These are phyloP conservation scores for Anoncus sp. DNA, from an alignment of 2,888 invertebrate genomes.

Conservation along the genomic window DNA sequence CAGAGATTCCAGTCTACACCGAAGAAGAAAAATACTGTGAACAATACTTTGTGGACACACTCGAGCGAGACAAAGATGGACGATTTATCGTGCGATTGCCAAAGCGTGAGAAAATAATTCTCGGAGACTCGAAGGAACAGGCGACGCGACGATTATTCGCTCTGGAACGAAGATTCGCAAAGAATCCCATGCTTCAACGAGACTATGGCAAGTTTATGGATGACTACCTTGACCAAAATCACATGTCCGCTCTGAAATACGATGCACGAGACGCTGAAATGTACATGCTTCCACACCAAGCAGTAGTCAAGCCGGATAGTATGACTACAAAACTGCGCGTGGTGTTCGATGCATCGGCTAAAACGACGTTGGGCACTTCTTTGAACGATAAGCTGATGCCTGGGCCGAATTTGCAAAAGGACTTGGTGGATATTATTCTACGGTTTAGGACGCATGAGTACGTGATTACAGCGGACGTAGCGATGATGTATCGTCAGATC, in stretches of 20 bases:
- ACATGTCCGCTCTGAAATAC: neutral
- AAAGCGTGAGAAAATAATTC: neutral
- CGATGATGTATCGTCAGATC: conserved; percentile 33
- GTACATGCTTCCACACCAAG: neutral
- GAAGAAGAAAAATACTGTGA: neutral
- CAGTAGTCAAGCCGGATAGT: neutral
- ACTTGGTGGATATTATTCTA: neutral
- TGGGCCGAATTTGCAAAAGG: neutral
- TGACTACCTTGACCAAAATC: neutral
- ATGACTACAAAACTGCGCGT: neutral
- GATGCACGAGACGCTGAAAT: neutral
- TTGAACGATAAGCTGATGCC: neutral
- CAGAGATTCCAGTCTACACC: neutral
- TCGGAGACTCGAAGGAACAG: neutral
- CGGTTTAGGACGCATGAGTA: neutral
- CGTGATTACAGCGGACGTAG: conserved; percentile 36
- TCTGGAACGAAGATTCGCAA: neutral
- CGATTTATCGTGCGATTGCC: conserved; percentile 2
- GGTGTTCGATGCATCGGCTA: neutral
- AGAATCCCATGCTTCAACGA: neutral
- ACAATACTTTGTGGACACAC: neutral
- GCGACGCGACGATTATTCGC: neutral
- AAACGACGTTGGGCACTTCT: neutral
- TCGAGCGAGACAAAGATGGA: neutral
- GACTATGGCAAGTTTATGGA: neutral